A percentile compares a stretch with the other conserved stretches of the same genome.
phyloP scores from a whole-genome alignment of 35 echinoderm and acorn worm genomes.

The Patiria miniata region DNA sequence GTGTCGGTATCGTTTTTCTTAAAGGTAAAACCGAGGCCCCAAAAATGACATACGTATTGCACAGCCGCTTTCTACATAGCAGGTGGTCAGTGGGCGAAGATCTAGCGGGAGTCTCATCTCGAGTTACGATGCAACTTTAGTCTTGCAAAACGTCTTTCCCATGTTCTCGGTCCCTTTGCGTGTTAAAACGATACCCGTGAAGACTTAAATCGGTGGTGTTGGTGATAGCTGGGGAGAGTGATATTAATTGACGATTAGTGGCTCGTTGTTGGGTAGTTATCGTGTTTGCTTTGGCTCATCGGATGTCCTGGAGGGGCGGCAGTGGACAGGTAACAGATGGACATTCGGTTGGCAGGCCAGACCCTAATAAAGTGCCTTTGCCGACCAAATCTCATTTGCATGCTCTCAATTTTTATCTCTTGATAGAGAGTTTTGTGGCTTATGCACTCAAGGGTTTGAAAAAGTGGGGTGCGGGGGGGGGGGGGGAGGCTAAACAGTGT shows the following conservation, averaged over 20 bases:
- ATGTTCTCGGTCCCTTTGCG: not conserved
- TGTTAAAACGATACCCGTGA: not conserved
- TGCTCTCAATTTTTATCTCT: not conserved
- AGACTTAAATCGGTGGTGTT: not conserved
- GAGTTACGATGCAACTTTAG: slow-evolving; percentile 10
- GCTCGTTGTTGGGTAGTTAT: not conserved
- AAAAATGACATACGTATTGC: too few species aligned
- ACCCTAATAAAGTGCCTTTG: not conserved
- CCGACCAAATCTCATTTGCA: not conserved
- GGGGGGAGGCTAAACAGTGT: not conserved
- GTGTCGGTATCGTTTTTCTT: too few species aligned
- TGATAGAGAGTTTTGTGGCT: not conserved
- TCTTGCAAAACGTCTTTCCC: not conserved
- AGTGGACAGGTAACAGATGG: not conserved
- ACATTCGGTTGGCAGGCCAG: not conserved
- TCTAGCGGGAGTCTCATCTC: not conserved
- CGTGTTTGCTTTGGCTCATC: not conserved
- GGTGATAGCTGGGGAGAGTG: not conserved
- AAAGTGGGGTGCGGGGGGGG: not conserved
- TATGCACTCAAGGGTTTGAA: not conserved
- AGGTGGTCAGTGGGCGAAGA: too few species aligned
- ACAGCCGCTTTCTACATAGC: too few species aligned
- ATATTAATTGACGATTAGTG: slow-evolving; percentile 18
- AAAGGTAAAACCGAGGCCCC: too few species aligned
- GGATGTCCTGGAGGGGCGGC: not conserved